These are phyloP conservation scores for Axis porcinus DNA, from an alignment of 2,113 vertebrate species.

Conservation along the genomic window DNA sequence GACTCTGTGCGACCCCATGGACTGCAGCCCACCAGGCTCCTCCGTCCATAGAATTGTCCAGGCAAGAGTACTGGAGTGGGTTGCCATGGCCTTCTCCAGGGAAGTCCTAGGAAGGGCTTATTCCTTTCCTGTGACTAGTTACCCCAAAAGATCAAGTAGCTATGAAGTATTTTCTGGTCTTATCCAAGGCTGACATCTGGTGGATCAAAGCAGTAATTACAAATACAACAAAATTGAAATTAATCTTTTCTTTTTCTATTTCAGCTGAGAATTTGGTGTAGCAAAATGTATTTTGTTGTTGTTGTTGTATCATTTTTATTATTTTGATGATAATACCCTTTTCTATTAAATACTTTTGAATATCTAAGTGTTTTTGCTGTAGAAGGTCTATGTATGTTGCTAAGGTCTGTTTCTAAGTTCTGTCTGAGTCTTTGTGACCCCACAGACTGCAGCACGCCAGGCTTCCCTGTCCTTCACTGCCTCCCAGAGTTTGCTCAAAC, in stretches of 20 bases:
- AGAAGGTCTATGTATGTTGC: background rate
- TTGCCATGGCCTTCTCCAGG: too few species aligned
- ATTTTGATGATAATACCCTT: background rate
- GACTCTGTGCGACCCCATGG: too few species aligned
- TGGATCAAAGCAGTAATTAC: conserved; percentile 43
- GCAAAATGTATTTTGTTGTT: background rate
- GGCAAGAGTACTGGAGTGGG: too few species aligned
- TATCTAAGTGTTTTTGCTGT: background rate
- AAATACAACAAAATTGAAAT: background rate
- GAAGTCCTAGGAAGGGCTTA: background rate
- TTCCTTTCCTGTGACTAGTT: accelerated
- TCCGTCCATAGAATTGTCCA: too few species aligned
- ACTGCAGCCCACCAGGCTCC: too few species aligned
- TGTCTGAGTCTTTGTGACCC: background rate
- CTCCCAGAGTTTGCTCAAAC: background rate
- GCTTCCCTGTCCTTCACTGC: background rate
- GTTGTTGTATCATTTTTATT: background rate
- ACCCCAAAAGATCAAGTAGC: background rate
- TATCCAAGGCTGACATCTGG: conserved; percentile 79
- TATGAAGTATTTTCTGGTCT: background rate
- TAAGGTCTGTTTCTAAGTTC: background rate
- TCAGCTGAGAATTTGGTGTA: background rate
- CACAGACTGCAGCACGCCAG: background rate
- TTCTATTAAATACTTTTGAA: background rate
- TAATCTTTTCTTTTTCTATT: background rate